Base-by-base conservation (phyloP, 2,113 vertebrate genomes). In the Ginglymostoma cirratum region DNA sequence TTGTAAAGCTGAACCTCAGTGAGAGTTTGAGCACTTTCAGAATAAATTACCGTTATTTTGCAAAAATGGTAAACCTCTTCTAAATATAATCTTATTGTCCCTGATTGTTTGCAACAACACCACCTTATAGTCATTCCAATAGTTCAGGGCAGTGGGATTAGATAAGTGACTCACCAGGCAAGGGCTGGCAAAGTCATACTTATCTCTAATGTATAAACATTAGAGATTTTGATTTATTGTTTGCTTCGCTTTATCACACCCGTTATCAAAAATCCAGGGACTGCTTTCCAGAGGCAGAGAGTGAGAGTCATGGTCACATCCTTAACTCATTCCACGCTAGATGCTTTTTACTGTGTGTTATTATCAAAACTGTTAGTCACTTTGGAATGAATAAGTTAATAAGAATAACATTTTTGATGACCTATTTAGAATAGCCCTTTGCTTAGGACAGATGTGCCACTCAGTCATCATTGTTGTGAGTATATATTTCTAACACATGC, bases 151-250 rank as follows among this genome's bases (percentile, higher is more conserved):
- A 72, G 67, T 17, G 69, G 94, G 67, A 72, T 95, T 95, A 72
- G 94, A 95, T 70, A 97, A 87, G 96, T 98, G 97, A 98, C 97
- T 98, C 97, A 98, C 97, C 97, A 97, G 97, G 97, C 97, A 97
- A 98, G 98, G 97, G 97, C 98, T 98, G 97, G 98, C 97, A 97
- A 97, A 97, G 97, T 78, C 85, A 86, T 96, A 70, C 96, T 95
- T 96, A 96, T 95, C 95, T 97, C 97, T 97, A 96, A 97, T 98
- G 97, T 98, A 97, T 98, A 97, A n/a, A n/a, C n/a, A n/a, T n/a
- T n/a, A n/a, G n/a, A 97, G 98, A 98, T 97, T 96, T 97, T 96
- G 97, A 96, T 96, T 98, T 97, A 98, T 97, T 96, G 95, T 90
- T 67, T 96, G 97, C 98, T 97, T 97, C 96, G 97, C 97, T 97